These are phyloP conservation scores for Limosa lapponica DNA, from an alignment of 2,797 vertebrate genomes.

Conservation along the genomic window DNA sequence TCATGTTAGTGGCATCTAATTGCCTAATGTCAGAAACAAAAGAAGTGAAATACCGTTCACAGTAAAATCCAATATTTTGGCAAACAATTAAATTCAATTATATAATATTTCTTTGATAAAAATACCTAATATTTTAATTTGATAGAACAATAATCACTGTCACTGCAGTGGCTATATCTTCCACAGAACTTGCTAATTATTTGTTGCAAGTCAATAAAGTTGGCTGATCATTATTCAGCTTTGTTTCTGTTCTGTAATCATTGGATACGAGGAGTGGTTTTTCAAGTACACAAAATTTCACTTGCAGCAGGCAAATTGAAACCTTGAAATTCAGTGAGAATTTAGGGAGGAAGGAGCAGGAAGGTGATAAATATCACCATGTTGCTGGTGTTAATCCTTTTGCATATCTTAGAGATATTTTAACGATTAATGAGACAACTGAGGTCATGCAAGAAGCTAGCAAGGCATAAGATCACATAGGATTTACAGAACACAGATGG, in stretches of 20 bases:
- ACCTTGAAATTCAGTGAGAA: not conserved
- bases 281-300: not conserved
- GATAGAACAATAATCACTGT: not conserved
- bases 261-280: not conserved
- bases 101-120: not conserved
- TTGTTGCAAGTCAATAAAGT: not conserved
- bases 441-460: not conserved
- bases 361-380: rapidly evolving
- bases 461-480: not conserved
- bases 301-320: not conserved
- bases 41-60: not conserved
- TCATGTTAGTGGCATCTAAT: not conserved
- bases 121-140: not conserved
- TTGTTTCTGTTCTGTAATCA: not conserved
- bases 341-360: not conserved
- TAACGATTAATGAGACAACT: not conserved
- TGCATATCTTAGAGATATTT: not conserved
- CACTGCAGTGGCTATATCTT: not conserved
- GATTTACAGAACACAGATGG: not conserved
- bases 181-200: not conserved
- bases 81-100: not conserved
- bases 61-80: not conserved
- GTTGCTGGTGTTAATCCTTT: not conserved
- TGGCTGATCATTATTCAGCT: not conserved
- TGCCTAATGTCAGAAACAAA: not conserved